phyloP scores from a whole-genome alignment of 2,797 vertebrate genomes.

The Cossypha caffra region DNA sequence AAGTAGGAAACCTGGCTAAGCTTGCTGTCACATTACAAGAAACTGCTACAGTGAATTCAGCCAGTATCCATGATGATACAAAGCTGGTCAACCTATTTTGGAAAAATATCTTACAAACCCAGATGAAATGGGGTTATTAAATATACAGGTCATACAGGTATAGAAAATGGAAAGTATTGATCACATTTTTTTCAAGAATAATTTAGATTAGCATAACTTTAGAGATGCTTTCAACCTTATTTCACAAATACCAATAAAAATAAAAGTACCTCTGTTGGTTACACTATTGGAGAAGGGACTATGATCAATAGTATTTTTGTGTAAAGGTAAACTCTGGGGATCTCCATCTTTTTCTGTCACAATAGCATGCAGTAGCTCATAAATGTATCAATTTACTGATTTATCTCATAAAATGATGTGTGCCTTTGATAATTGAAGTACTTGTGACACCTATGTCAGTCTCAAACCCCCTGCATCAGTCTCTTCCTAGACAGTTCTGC shows the following conservation, averaged over 20 bases:
- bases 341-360: not conserved
- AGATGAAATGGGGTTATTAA: not conserved
- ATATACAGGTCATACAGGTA: not conserved
- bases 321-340: not conserved
- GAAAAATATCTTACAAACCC: not conserved
- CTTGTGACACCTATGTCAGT: rapidly evolving
- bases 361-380: not conserved
- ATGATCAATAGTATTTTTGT: not conserved
- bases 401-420: not conserved
- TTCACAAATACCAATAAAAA: not conserved
- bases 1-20: not conserved
- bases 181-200: not conserved
- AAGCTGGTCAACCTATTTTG: not conserved
- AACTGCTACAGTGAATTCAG: not conserved
- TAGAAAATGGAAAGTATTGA: not conserved
- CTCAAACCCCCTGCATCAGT: not conserved
- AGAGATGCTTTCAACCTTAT: not conserved
- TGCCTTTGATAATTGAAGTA: not conserved
- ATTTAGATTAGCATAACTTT: not conserved
- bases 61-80: not conserved
- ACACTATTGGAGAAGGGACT: not conserved
- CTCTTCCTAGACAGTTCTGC: not conserved
- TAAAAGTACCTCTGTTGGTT: not conserved
- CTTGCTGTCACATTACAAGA: not conserved
- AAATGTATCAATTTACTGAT: not conserved